Evolutionary conservation across 2,113 vertebrate genomes (phyloP).

Genomic region (Ceyx melanurus): DNA sequence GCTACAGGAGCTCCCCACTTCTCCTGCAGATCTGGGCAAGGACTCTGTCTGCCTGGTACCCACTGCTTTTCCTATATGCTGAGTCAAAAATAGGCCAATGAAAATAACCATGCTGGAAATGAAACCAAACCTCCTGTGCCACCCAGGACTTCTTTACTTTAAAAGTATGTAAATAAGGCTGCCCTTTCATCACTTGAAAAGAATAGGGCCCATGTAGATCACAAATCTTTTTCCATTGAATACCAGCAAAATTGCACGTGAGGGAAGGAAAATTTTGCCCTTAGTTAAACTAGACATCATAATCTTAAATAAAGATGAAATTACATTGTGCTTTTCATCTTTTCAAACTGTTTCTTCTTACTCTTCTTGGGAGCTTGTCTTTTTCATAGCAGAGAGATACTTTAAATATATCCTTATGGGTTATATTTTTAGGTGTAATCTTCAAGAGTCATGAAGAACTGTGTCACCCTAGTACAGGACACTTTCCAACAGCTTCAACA

Average conservation of each 20-base stretch:
- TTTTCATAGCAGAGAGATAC: background rate
- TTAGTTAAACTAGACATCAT: background rate
- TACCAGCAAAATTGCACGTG: background rate
- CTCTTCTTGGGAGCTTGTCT: background rate
- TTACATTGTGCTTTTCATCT: background rate
- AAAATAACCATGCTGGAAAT: background rate
- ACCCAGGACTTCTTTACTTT: background rate
- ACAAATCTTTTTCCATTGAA: background rate
- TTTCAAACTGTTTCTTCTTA: background rate
- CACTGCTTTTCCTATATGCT: background rate
- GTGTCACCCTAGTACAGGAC: background rate
- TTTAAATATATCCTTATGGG: conserved; percentile 37
- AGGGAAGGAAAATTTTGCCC: background rate
- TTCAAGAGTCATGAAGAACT: conserved; percentile 41
- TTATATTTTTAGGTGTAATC: conserved; percentile 46
- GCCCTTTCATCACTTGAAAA: background rate
- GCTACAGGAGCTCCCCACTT: background rate
- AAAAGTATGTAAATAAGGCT: background rate
- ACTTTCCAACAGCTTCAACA: conserved; percentile 13
- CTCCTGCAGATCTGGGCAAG: background rate
- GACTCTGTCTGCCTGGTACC: background rate
- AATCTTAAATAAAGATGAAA: background rate
- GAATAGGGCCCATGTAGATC: background rate
- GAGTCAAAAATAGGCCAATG: background rate
- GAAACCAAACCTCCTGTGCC: background rate